phyloP scores from a whole-genome alignment of 2,888 invertebrate genomes.

The Epiblema foenella region DNA sequence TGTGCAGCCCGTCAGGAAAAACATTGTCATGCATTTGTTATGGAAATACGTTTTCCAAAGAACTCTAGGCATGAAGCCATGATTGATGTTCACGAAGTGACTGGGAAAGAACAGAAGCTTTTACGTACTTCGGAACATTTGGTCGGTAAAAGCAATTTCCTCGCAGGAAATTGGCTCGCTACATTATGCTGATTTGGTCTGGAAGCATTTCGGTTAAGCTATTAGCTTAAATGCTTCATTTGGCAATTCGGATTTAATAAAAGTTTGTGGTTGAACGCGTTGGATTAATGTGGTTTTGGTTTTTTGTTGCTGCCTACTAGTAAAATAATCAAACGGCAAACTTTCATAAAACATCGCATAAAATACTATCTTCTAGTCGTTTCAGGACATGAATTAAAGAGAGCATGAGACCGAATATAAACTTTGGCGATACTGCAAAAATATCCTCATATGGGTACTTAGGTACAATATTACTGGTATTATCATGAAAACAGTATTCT shows the following conservation, averaged over 20 bases:
- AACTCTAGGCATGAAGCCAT: slow-evolving; percentile 44
- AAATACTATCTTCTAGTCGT: neutral
- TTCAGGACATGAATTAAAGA: neutral
- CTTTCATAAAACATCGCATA: neutral
- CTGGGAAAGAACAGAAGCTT: slow-evolving; percentile 66
- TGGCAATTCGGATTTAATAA: slow-evolving; percentile 32
- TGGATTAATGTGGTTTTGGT: slow-evolving; percentile 12
- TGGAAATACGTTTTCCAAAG: slow-evolving; percentile 57
- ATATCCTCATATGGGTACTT: neutral
- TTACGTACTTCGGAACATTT: slow-evolving; percentile 67
- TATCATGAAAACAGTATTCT: neutral
- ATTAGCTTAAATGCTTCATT: slow-evolving; percentile 45
- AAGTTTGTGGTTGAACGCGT: slow-evolving; percentile 21
- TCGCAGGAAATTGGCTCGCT: slow-evolving; percentile 76
- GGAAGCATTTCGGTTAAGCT: slow-evolving; percentile 47
- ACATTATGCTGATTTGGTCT: slow-evolving; percentile 53
- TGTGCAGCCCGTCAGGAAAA: slow-evolving; percentile 51
- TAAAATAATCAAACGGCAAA: neutral
- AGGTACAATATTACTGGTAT: neutral
- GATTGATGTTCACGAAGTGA: slow-evolving; percentile 67
- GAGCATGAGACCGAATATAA: neutral
- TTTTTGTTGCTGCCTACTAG: neutral
- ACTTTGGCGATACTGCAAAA: neutral
- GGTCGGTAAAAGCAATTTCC: slow-evolving; percentile 74
- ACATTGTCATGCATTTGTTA: slow-evolving; percentile 58